phyloP scores from a whole-genome alignment of 2,113 vertebrate species.

The Hemibagrus wyckioides region DNA sequence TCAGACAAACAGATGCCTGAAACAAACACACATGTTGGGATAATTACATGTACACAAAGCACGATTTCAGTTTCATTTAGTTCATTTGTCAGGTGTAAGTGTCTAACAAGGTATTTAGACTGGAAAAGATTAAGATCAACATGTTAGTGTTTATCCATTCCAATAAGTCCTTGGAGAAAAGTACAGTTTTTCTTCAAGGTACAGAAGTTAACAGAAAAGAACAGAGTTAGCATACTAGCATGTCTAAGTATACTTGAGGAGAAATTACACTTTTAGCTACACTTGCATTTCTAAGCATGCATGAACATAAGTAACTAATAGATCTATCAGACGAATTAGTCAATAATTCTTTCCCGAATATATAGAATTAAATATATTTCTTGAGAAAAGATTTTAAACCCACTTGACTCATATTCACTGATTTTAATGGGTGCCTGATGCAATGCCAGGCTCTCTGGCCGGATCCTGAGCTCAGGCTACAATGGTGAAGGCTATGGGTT shows the following conservation, averaged over 20 bases:
- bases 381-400: too few relatives aligned
- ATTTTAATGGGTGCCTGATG: background rate
- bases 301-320: background rate
- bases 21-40: background rate
- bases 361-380: background rate
- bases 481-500: too few relatives aligned
- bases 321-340: background rate
- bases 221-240: background rate
- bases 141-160: background rate
- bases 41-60: background rate
- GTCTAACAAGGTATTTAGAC: background rate
- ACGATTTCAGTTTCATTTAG: background rate
- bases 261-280: too few relatives aligned
- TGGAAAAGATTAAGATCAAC: background rate
- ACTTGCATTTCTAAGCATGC: too few relatives aligned
- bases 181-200: too few relatives aligned
- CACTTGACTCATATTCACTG: too few relatives aligned
- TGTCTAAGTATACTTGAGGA: background rate
- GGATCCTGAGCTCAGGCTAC: background rate
- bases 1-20: background rate
- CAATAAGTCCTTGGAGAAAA: background rate
- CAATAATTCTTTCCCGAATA: background rate
- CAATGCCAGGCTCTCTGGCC: background rate
- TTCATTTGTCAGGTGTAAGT: background rate
- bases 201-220: too few relatives aligned